Conservation (phyloP, 2,113 vertebrate species). For the Mungos mungo region DNA sequence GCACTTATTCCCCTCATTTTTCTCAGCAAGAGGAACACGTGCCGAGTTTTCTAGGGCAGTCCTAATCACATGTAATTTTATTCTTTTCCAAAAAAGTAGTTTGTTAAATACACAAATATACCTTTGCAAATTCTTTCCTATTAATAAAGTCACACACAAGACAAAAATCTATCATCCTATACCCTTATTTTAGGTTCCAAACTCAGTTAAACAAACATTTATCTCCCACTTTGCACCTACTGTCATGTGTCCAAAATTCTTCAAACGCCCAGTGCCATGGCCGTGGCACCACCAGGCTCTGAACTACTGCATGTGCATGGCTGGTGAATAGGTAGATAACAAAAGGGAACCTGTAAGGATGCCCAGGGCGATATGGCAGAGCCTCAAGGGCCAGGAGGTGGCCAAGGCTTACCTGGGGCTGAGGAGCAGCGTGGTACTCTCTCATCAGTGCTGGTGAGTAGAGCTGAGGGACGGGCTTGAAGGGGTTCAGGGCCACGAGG, state of each 20-base stretch:
- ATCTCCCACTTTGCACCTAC: neutral
- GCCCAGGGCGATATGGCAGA: neutral
- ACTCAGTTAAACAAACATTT: constrained; percentile 22
- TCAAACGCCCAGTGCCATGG: neutral
- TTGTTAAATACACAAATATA: constrained; percentile 29
- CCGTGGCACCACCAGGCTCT: neutral
- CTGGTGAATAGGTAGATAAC: neutral
- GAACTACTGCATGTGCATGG: neutral
- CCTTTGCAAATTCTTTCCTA: neutral
- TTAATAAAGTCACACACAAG: neutral
- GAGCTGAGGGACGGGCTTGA: constrained; percentile 91
- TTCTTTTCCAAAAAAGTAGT: neutral
- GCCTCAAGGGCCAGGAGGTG: neutral
- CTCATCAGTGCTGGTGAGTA: constrained; percentile 93
- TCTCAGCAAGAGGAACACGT: neutral
- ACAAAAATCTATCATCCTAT: neutral
- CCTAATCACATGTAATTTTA: neutral
- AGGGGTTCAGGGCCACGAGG: constrained; percentile 96
- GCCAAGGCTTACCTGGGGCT: constrained; percentile 89
- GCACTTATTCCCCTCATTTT: neutral
- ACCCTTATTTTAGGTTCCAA: constrained; percentile 17
- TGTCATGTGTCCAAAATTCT: constrained; percentile 11
- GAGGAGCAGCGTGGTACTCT: constrained; percentile 90
- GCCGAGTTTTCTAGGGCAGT: constrained; percentile 16
- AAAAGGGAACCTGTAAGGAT: neutral